These are phyloP conservation scores for Squalus acanthias DNA, from an alignment of 2,797 vertebrate genomes.

Conservation along the genomic window DNA sequence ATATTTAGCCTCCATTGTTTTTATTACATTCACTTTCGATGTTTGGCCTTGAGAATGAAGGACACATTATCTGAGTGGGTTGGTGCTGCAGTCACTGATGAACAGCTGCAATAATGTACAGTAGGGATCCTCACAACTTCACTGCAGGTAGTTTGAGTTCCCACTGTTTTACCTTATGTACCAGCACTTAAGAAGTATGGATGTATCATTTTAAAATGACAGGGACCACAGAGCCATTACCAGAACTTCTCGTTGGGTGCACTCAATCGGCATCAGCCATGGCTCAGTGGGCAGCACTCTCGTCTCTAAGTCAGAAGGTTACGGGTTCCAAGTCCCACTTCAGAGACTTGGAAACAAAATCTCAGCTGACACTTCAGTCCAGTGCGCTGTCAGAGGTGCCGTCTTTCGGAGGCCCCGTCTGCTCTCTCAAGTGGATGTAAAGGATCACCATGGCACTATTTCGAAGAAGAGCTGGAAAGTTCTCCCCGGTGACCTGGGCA, in stretches of 20 bases:
- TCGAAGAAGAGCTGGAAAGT: neutral
- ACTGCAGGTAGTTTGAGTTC: constrained; percentile 22
- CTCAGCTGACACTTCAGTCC: neutral
- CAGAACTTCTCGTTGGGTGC: neutral
- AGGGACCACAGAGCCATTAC: neutral
- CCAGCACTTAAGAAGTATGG: neutral
- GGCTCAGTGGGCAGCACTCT: neutral
- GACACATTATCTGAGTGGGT: neutral
- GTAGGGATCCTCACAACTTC: neutral
- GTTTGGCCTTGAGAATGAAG: constrained; percentile 17
- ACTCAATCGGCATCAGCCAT: neutral
- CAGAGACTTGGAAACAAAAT: neutral
- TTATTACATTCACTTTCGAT: neutral
- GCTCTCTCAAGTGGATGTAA: neutral
- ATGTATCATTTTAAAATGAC: constrained; percentile 32
- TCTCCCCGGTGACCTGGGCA: neutral
- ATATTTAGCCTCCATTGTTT: neutral
- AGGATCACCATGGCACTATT: neutral
- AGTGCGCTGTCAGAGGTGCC: neutral
- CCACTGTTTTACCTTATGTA: constrained; percentile 34
- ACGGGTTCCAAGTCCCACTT: neutral
- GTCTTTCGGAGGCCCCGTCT: neutral
- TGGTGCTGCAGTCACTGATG: neutral
- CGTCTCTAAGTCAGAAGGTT: neutral
- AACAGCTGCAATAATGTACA: constrained; percentile 28